Conservation (phyloP, 2,888 invertebrate species). For the Agrotis segetum region DNA sequence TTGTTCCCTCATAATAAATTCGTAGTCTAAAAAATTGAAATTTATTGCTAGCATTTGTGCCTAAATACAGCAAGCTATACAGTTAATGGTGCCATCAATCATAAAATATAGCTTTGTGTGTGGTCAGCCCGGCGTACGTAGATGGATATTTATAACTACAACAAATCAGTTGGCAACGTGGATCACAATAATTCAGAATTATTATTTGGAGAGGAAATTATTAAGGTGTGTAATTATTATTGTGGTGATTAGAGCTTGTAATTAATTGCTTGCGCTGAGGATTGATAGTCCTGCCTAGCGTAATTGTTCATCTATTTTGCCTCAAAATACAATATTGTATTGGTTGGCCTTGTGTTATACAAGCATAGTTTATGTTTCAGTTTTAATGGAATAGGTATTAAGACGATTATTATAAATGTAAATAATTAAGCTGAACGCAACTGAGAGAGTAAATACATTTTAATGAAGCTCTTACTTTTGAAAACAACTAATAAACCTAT, state of each 20-base stretch:
- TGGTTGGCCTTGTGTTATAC: background rate
- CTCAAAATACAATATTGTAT: slow-evolving; percentile 26
- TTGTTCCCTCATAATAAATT: slow-evolving; percentile 54
- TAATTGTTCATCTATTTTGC: slow-evolving; percentile 44
- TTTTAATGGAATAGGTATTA: background rate
- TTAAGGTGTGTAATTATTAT: slow-evolving; percentile 63
- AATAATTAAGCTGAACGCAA: background rate
- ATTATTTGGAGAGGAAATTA: slow-evolving; percentile 61
- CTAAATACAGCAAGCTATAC: slow-evolving; percentile 65
- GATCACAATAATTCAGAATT: slow-evolving; percentile 66
- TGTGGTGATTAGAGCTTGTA: slow-evolving; percentile 45
- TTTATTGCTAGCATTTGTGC: slow-evolving; percentile 69
- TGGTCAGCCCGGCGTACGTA: slow-evolving; percentile 67
- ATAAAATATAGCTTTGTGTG: slow-evolving; percentile 71
- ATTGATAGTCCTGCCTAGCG: slow-evolving; percentile 51
- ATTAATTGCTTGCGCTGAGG: slow-evolving; percentile 55
- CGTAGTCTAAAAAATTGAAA: slow-evolving; percentile 65
- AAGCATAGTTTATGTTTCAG: background rate
- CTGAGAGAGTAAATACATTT: background rate
- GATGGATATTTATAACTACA: slow-evolving; percentile 72
- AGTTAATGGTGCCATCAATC: slow-evolving; percentile 73
- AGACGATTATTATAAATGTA: background rate
- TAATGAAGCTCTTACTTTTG: background rate
- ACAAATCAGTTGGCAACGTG: slow-evolving; percentile 67
- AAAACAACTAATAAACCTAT: background rate